Percentiles rank a stretch among this genome's conserved stretches.
phyloP scores from a whole-genome alignment of 1,140 invertebrate species.

The Diabrotica undecimpunctata region DNA sequence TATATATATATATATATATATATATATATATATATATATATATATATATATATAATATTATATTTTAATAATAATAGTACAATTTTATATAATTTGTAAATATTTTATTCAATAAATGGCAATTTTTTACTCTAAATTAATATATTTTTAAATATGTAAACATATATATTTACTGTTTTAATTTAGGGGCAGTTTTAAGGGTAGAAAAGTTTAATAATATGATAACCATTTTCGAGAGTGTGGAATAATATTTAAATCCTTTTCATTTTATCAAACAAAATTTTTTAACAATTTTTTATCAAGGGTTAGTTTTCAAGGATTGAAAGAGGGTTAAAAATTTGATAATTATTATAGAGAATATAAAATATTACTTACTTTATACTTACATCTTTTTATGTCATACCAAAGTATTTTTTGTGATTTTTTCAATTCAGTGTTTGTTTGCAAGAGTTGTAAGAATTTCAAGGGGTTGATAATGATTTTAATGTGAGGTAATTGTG shows the following conservation, averaged over 20 bases:
- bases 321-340: no score
- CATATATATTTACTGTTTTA: no score
- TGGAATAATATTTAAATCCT: no score
- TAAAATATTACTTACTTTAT: background rate
- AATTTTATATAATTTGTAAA: background rate
- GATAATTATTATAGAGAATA: no score
- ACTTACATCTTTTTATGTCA: background rate
- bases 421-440: background rate
- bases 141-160: no score
- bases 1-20: background rate
- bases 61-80: background rate
- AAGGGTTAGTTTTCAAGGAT: no score
- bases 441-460: background rate
- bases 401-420: slow-evolving; percentile 1
- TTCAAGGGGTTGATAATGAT: background rate
- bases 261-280: no score
- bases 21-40: background rate
- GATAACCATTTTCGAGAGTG: no score
- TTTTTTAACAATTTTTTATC: no score
- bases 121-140: no score
- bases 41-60: background rate
- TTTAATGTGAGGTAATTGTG: background rate
- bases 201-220: no score
- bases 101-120: background rate
- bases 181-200: no score